Percentiles rank a stretch among this genome's conserved stretches.
Evolutionary conservation across 53 echinoderm and acorn worm genomes (phyloP).

Genomic region (Stichopus horrens): DNA sequence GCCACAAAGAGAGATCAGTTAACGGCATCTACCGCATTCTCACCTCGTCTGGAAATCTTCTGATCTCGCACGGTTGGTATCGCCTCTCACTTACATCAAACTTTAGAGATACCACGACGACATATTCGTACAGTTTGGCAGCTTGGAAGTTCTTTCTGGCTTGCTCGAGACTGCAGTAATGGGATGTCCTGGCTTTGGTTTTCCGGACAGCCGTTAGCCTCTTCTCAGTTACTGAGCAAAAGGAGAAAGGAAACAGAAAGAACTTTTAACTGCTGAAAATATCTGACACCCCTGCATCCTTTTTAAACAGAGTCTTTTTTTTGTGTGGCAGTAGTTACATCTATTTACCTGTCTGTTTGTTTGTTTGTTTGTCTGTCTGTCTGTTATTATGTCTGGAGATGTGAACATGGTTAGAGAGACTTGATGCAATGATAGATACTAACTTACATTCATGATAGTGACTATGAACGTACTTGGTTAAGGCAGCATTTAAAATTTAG

Average conservation of each 20-base stretch:
- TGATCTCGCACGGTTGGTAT: slow-evolving; percentile 76
- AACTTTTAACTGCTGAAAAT: neutral
- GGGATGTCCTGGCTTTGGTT: slow-evolving; percentile 69
- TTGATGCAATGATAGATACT: too few species aligned
- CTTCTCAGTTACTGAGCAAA: slow-evolving; percentile 49
- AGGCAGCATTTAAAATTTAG: too few species aligned
- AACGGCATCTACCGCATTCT: neutral
- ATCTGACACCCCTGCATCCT: too few species aligned
- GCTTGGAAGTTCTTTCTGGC: slow-evolving; percentile 58
- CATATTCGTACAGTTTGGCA: slow-evolving; percentile 85
- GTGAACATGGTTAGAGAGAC: too few species aligned
- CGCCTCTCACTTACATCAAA: slow-evolving; percentile 63
- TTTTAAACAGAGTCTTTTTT: too few species aligned
- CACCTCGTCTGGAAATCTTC: slow-evolving; percentile 85
- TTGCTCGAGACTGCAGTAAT: slow-evolving; percentile 76
- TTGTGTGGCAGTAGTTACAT: too few species aligned
- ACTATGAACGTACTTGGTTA: too few species aligned
- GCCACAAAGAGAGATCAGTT: neutral
- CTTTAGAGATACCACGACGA: slow-evolving; percentile 72
- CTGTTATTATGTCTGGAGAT: too few species aligned
- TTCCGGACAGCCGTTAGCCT: slow-evolving; percentile 70
- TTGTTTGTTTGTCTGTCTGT: too few species aligned
- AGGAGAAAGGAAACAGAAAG: neutral
- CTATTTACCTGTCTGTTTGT: too few species aligned
- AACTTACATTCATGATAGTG: too few species aligned